phyloP scores from a whole-genome alignment of 2,113 vertebrate species.

The Hypocryptadius cinnamomeus region DNA sequence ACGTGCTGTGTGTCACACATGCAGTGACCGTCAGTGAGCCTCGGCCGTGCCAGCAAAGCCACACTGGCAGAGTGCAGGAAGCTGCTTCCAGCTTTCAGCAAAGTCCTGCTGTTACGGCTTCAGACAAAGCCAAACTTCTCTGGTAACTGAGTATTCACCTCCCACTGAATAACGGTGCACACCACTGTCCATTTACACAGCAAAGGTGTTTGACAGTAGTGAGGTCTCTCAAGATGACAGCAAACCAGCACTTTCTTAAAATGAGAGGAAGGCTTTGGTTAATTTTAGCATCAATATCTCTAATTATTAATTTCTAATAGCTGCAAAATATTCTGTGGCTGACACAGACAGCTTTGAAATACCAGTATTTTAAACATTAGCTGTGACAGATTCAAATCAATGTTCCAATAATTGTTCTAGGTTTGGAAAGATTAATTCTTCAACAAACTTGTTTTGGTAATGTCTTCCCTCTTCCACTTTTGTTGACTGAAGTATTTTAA shows the following conservation, averaged over 20 bases:
- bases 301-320: not conserved
- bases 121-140: not conserved
- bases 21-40: not conserved
- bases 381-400: not conserved
- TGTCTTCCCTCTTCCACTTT: not conserved
- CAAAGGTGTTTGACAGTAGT: not conserved
- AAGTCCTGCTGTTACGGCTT: not conserved
- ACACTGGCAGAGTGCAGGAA: not conserved
- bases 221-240: not conserved
- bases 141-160: not conserved
- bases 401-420: not conserved
- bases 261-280: not conserved
- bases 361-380: not conserved
- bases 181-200: no score
- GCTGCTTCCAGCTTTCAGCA: not conserved
- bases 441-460: not conserved
- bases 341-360: not conserved
- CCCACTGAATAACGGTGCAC: not conserved
- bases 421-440: not conserved
- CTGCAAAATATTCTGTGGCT: not conserved
- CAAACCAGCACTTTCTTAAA: not conserved
- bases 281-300: not conserved
- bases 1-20: no score
- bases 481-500: not conserved
- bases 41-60: not conserved